Conservation (phyloP, 2,888 invertebrate genomes). For the Himalopsyche tibetana region DNA sequence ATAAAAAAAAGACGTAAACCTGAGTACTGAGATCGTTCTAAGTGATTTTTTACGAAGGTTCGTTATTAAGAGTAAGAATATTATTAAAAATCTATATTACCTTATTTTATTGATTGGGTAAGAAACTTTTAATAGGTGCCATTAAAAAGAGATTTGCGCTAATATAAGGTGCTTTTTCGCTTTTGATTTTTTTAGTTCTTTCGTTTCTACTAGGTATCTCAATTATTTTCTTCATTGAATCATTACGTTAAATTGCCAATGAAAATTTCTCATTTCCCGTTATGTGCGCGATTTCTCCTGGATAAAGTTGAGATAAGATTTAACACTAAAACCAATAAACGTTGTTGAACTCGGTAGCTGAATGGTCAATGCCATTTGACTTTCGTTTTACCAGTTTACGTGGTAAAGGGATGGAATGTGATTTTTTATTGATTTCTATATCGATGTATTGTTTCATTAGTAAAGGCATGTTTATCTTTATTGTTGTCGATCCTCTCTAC, state of each 20-base stretch:
- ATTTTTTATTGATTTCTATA: too few species aligned
- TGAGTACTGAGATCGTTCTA: conserved; percentile 19
- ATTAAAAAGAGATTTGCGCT: conserved; percentile 20
- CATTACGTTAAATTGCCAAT: not conserved
- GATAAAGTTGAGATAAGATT: too few species aligned
- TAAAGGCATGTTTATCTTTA: too few species aligned
- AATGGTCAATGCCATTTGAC: too few species aligned
- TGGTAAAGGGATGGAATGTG: too few species aligned
- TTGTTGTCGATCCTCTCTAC: too few species aligned
- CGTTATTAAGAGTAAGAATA: not conserved
- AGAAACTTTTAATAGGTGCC: not conserved
- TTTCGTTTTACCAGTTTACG: too few species aligned
- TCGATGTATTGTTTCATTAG: too few species aligned
- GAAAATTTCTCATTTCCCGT: too few species aligned
- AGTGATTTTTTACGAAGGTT: not conserved
- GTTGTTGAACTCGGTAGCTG: too few species aligned
- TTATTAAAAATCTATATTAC: conserved; percentile 14
- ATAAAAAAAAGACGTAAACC: conserved; percentile 7
- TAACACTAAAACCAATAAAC: too few species aligned
- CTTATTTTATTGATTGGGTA: conserved; percentile 11
- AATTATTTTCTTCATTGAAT: conserved; percentile 6
- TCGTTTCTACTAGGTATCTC: not conserved
- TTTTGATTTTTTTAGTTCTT: not conserved
- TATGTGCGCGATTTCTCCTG: too few species aligned
- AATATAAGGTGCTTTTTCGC: not conserved